These are phyloP conservation scores for Acronicta aceris DNA, from an alignment of 2,888 invertebrate genomes.

Conservation along the genomic window DNA sequence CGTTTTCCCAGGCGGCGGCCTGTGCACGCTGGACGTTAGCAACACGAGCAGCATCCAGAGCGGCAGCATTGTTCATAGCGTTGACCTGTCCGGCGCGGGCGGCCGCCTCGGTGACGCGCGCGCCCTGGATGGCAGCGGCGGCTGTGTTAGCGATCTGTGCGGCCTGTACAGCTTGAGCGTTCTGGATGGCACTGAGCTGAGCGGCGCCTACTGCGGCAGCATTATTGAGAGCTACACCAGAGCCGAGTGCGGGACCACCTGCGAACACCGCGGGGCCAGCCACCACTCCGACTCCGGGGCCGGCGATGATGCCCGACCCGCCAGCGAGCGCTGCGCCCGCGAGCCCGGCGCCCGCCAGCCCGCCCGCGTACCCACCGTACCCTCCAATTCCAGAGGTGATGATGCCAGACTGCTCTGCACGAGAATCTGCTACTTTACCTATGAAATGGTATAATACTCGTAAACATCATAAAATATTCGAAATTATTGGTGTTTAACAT, in stretches of 20 bases:
- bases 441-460: conserved; percentile 6
- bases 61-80: conserved; percentile 83
- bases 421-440: conserved; percentile 70
- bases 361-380: conserved; percentile 38
- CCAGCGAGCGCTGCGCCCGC: conserved; percentile 51
- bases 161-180: conserved; percentile 83
- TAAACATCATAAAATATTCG: not conserved
- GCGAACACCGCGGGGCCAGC: conserved; percentile 55
- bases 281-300: conserved; percentile 44
- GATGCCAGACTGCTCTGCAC: conserved; percentile 67
- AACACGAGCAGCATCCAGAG: conserved; percentile 80
- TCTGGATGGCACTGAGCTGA: conserved; percentile 83
- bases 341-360: conserved; percentile 27
- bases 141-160: conserved; percentile 82
- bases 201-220: conserved; percentile 83
- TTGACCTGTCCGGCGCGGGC: conserved; percentile 80
- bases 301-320: conserved; percentile 31
- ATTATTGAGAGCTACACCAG: conserved; percentile 76
- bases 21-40: conserved; percentile 83
- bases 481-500: too few relatives aligned
- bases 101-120: conserved; percentile 80
- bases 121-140: conserved; percentile 83
- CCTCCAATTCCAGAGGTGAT: conserved; percentile 50
- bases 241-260: conserved; percentile 64
- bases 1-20: conserved; percentile 84